These are phyloP conservation scores for Semaprochilodus insignis DNA, from an alignment of 2,797 vertebrate species.

Conservation along the genomic window DNA sequence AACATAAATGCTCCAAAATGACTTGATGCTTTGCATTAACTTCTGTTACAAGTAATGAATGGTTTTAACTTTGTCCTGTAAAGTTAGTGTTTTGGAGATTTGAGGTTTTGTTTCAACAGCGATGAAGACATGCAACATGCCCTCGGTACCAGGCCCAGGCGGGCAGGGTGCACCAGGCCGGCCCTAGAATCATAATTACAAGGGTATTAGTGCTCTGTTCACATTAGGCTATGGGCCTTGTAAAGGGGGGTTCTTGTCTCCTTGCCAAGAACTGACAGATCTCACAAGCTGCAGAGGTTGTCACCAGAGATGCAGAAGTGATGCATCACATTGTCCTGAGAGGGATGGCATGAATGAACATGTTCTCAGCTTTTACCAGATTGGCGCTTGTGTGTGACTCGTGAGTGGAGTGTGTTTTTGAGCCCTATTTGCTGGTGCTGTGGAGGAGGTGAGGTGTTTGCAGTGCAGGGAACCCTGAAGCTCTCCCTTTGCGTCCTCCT, in stretches of 20 bases:
- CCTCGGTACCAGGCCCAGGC: no score
- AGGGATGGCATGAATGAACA: slow-evolving; percentile 50
- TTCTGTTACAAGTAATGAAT: no score
- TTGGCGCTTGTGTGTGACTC: slow-evolving; percentile 46
- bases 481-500: slow-evolving; percentile 9
- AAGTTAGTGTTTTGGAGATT: no score
- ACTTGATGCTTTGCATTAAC: no score
- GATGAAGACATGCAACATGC: no score
- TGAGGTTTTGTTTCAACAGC: no score
- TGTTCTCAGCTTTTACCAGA: slow-evolving; percentile 33
- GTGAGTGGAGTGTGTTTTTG: slow-evolving; percentile 52
- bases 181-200: background rate
- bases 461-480: slow-evolving; percentile 29
- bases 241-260: slow-evolving; percentile 5
- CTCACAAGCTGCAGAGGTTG: slow-evolving; percentile 33
- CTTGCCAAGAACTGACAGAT: slow-evolving; percentile 9
- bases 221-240: background rate
- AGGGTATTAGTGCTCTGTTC: background rate
- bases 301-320: slow-evolving; percentile 17
- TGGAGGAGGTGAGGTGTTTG: slow-evolving; percentile 44
- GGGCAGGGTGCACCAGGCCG: no score
- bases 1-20: no score
- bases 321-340: slow-evolving; percentile 34
- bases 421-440: slow-evolving; percentile 38
- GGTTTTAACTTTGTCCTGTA: no score